Conservation (phyloP, 2,113 vertebrate species). For the Uropsilus gracilis region DNA sequence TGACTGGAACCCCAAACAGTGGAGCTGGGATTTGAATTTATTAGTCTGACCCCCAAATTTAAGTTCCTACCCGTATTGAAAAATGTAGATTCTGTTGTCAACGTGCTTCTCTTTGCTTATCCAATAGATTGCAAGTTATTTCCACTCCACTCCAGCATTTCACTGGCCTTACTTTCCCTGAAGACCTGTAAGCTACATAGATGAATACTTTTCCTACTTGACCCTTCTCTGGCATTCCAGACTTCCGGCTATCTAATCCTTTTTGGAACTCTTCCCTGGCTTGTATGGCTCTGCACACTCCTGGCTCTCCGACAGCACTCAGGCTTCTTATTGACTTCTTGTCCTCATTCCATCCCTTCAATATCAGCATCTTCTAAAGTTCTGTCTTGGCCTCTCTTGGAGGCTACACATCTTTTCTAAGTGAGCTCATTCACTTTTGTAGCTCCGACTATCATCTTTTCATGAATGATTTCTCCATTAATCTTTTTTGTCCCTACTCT, state of each 20-base stretch:
- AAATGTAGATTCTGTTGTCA: not conserved
- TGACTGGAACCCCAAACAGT: not conserved
- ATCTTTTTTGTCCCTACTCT: not conserved
- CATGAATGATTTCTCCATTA: not conserved
- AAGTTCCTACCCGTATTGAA: not conserved
- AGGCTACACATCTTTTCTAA: accelerated
- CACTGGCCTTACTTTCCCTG: not conserved
- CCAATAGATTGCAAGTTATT: not conserved
- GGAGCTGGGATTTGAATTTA: not conserved
- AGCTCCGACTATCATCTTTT: not conserved
- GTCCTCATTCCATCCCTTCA: not conserved
- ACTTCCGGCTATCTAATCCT: not conserved
- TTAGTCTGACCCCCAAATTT: not conserved
- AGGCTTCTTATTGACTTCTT: not conserved
- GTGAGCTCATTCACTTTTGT: not conserved
- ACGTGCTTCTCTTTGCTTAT: not conserved
- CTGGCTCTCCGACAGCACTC: not conserved
- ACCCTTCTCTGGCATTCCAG: not conserved
- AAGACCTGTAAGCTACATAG: not conserved
- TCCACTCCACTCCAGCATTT: not conserved
- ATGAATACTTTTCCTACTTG: not conserved
- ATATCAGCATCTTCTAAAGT: not conserved
- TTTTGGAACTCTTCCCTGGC: not conserved
- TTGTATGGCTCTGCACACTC: not conserved
- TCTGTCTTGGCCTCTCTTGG: not conserved